phyloP scores from a whole-genome alignment of 1,140 invertebrate genomes.

The Calosoma granatense region DNA sequence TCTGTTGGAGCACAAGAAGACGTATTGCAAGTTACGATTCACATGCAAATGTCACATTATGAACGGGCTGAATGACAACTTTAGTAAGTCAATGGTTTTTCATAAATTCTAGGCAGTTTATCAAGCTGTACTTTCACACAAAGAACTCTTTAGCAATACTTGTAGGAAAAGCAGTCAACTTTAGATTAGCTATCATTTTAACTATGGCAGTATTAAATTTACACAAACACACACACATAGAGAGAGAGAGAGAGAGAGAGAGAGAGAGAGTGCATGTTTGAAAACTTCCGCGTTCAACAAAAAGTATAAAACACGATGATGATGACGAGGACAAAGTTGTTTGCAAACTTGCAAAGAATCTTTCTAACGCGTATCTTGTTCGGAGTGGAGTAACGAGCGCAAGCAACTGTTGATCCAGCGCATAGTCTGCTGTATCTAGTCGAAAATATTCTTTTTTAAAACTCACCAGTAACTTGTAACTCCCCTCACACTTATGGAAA shows the following conservation, averaged over 20 bases:
- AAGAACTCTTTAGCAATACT: background rate
- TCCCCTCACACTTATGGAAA: too few species aligned
- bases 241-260: too few species aligned
- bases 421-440: too few species aligned
- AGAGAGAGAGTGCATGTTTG: too few species aligned
- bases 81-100: slow-evolving; percentile 26
- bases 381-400: background rate
- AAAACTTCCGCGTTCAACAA: too few species aligned
- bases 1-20: slow-evolving; percentile 76
- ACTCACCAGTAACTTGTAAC: too few species aligned
- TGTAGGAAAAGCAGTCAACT: slow-evolving; percentile 5
- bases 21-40: slow-evolving; percentile 74
- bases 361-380: too few species aligned
- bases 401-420: background rate
- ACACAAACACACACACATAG: background rate
- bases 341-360: background rate
- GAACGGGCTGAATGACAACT: slow-evolving; percentile 22
- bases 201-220: background rate
- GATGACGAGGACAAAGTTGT: background rate
- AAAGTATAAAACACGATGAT: background rate
- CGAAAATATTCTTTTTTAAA: too few species aligned
- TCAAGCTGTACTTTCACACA: too few species aligned
- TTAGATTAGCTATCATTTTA: background rate
- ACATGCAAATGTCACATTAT: slow-evolving; percentile 65
- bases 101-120: slow-evolving; percentile 1